These are phyloP conservation scores for Psettodes erumei DNA, from an alignment of 2,113 vertebrate species.

Conservation along the genomic window DNA sequence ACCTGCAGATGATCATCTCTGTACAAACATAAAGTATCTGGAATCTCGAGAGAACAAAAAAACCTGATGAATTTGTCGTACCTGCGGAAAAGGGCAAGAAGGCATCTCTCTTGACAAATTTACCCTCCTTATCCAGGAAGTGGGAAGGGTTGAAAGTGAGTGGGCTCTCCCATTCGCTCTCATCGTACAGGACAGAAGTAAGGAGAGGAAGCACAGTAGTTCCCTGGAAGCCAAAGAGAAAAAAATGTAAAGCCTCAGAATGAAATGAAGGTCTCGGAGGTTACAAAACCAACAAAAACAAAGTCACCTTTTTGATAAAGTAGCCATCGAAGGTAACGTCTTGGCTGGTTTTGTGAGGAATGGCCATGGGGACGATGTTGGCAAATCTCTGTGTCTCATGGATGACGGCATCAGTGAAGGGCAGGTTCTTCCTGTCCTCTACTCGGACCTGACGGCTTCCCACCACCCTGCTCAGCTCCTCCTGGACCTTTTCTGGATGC, in stretches of 20 bases:
- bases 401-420: conserved; percentile 80
- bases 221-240: conserved; percentile 53
- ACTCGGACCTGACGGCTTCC: conserved; percentile 66
- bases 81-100: conserved; percentile 84
- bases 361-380: conserved; percentile 67
- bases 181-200: conserved; percentile 76
- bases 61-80: conserved; percentile 19
- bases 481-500: conserved; percentile 68
- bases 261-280: not conserved
- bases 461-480: conserved; percentile 75
- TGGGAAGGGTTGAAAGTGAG: conserved; percentile 77
- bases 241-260: not conserved
- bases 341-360: conserved; percentile 53
- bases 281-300: not conserved
- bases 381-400: conserved; percentile 78
- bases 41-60: too few species aligned
- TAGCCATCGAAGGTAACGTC: conserved; percentile 71
- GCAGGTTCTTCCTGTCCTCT: conserved; percentile 75
- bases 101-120: conserved; percentile 73
- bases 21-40: not conserved
- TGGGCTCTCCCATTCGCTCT: conserved; percentile 78
- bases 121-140: conserved; percentile 76
- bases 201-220: conserved; percentile 76
- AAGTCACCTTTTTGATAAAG: conserved; percentile 53
- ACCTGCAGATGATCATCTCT: not conserved